A percentile compares a stretch with the other conserved stretches of the same genome.
phyloP scores from a whole-genome alignment of 2,888 invertebrate species.

The Oeneis ivallda region DNA sequence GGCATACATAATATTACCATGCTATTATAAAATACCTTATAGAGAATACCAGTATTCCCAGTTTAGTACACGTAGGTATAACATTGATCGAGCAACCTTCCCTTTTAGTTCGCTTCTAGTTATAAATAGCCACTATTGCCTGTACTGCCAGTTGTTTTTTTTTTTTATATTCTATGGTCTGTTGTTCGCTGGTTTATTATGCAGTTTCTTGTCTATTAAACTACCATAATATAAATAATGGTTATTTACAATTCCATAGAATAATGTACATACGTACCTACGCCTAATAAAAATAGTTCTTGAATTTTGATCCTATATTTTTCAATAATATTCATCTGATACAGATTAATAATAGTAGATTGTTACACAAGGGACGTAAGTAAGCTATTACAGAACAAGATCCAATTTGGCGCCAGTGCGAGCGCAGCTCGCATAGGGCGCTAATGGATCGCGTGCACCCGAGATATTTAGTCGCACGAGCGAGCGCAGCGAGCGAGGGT shows the following conservation, averaged over 20 bases:
- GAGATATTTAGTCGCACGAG: not conserved
- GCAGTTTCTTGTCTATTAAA: slow-evolving; percentile 28
- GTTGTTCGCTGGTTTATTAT: slow-evolving; percentile 33
- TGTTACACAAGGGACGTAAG: too few species aligned
- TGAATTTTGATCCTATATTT: not conserved
- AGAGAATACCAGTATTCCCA: slow-evolving; percentile 47
- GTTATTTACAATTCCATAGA: slow-evolving; percentile 12
- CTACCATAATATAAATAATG: slow-evolving; percentile 27
- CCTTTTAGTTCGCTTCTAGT: slow-evolving; percentile 46
- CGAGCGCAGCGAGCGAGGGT: too few species aligned
- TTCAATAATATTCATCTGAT: not conserved
- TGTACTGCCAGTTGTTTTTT: slow-evolving; percentile 33
- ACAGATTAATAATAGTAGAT: too few species aligned
- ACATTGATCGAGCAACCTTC: slow-evolving; percentile 50
- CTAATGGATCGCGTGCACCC: not conserved
- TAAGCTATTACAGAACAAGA: too few species aligned
- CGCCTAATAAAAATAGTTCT: slow-evolving; percentile 21
- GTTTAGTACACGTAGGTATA: slow-evolving; percentile 29
- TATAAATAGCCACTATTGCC: slow-evolving; percentile 42
- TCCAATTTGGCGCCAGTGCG: too few species aligned
- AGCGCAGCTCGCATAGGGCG: too few species aligned
- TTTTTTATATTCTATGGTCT: slow-evolving; percentile 24
- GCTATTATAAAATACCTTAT: slow-evolving; percentile 44
- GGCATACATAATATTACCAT: slow-evolving; percentile 34
- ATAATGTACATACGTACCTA: not conserved